Conservation (phyloP, 2,797 vertebrate genomes). For the Spinus olivaceus region DNA sequence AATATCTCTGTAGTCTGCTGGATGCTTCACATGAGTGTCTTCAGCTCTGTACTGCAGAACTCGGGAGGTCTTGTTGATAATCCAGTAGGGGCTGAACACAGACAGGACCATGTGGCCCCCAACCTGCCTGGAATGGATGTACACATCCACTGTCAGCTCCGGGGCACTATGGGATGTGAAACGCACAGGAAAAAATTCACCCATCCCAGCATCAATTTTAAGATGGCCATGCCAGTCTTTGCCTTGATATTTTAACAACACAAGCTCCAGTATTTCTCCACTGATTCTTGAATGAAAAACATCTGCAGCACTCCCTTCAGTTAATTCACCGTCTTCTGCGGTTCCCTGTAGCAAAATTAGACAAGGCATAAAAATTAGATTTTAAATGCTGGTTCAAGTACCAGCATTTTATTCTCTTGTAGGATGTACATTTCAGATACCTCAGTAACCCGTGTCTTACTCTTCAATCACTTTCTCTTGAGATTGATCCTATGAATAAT, state of each 20-base stretch:
- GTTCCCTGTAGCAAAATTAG: slow-evolving; percentile 76
- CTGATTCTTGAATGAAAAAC: slow-evolving; percentile 83
- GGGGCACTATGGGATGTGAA: slow-evolving; percentile 76
- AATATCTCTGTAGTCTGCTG: slow-evolving; percentile 88
- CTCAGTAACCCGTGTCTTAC: not conserved
- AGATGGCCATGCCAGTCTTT: slow-evolving; percentile 89
- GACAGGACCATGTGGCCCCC: slow-evolving; percentile 80
- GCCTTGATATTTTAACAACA: slow-evolving; percentile 88
- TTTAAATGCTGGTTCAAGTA: not conserved
- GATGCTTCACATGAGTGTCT: slow-evolving; percentile 87
- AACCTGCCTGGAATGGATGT: slow-evolving; percentile 72
- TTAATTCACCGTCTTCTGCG: slow-evolving; percentile 79
- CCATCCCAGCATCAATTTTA: slow-evolving; percentile 73
- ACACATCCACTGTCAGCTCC: slow-evolving; percentile 78
- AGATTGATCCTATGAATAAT: not conserved
- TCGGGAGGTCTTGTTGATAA: slow-evolving; percentile 94
- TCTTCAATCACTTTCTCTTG: not conserved
- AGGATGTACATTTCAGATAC: not conserved
- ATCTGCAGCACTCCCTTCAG: slow-evolving; percentile 84
- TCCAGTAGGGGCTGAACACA: slow-evolving; percentile 93
- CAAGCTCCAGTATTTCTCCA: slow-evolving; percentile 88
- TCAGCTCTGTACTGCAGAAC: slow-evolving; percentile 93
- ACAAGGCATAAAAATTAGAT: not conserved
- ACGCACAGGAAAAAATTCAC: slow-evolving; percentile 84
- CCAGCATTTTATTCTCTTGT: not conserved